phyloP scores from a whole-genome alignment of 2,888 invertebrate species.

The Thera britannica region DNA sequence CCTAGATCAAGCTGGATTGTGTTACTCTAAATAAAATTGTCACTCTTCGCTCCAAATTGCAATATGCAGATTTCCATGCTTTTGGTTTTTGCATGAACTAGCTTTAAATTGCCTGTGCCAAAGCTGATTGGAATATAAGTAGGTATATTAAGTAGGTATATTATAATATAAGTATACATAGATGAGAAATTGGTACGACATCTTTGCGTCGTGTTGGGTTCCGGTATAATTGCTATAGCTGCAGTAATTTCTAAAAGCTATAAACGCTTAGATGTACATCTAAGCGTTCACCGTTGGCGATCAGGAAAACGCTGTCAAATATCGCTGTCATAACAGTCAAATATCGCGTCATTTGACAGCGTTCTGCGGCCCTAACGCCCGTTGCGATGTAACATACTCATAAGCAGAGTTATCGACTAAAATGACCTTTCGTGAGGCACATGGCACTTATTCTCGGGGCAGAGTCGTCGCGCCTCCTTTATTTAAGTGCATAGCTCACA shows the following conservation, averaged over 20 bases:
- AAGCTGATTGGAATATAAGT: constrained; percentile 8
- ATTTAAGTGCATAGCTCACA: constrained; percentile 3
- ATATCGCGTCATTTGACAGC: too few relatives aligned
- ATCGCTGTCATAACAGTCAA: too few relatives aligned
- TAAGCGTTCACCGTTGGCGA: too few relatives aligned
- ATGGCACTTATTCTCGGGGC: not conserved
- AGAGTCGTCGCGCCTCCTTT: not conserved
- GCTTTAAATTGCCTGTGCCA: constrained; percentile 9
- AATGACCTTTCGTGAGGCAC: not conserved
- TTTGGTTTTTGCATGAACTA: constrained; percentile 24
- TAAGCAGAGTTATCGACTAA: not conserved
- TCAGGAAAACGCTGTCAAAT: too few relatives aligned
- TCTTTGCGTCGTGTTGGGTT: constrained; percentile 15
- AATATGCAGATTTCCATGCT: constrained; percentile 43
- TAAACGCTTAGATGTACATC: too few relatives aligned
- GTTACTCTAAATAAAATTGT: constrained; percentile 50
- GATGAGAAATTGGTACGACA: constrained; percentile 11
- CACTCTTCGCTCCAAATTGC: constrained; percentile 47
- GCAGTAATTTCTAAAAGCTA: not conserved
- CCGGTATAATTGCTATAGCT: constrained; percentile 18
- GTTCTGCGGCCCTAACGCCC: too few relatives aligned
- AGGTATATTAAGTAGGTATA: too few relatives aligned
- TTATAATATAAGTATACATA: constrained; percentile 15
- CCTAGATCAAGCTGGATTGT: constrained; percentile 74
- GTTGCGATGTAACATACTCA: not conserved